phyloP scores from a whole-genome alignment of 2,888 invertebrate genomes.

The Lasioglossum calceatum region DNA sequence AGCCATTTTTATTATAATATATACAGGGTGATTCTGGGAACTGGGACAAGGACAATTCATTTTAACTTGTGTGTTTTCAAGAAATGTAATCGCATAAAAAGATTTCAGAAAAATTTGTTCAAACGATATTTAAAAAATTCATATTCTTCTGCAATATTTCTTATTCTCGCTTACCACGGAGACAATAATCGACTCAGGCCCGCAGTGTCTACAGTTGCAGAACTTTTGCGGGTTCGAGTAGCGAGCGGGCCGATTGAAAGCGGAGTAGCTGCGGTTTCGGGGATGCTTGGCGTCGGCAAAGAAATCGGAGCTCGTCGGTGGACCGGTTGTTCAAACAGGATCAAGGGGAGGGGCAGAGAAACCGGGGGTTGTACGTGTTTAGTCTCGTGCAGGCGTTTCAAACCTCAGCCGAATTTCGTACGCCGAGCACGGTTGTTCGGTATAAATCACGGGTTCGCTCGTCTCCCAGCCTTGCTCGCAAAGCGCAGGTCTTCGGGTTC shows the following conservation, averaged over 20 bases:
- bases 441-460: slow-evolving; percentile 77
- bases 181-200: background rate
- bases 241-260: background rate
- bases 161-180: too few relatives aligned
- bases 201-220: background rate
- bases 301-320: slow-evolving; percentile 3
- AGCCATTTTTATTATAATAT: too few relatives aligned
- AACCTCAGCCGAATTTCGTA: slow-evolving; percentile 63
- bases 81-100: too few relatives aligned
- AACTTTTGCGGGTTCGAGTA: background rate
- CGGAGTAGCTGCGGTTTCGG: background rate
- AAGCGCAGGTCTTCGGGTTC: slow-evolving; percentile 46
- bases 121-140: too few relatives aligned
- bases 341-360: background rate
- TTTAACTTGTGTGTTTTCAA: too few relatives aligned
- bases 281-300: background rate
- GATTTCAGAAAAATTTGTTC: too few relatives aligned
- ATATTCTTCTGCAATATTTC: too few relatives aligned
- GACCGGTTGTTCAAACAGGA: slow-evolving; percentile 6
- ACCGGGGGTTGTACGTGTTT: background rate
- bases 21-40: too few relatives aligned
- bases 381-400: slow-evolving; percentile 45
- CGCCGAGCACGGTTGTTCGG: slow-evolving; percentile 74
- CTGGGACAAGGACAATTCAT: too few relatives aligned
- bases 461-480: slow-evolving; percentile 28